A percentile compares a stretch with the other conserved stretches of the same genome.
Evolutionary conservation across 1,140 invertebrate species (phyloP).

Genomic region (Asobara japonica): DNA sequence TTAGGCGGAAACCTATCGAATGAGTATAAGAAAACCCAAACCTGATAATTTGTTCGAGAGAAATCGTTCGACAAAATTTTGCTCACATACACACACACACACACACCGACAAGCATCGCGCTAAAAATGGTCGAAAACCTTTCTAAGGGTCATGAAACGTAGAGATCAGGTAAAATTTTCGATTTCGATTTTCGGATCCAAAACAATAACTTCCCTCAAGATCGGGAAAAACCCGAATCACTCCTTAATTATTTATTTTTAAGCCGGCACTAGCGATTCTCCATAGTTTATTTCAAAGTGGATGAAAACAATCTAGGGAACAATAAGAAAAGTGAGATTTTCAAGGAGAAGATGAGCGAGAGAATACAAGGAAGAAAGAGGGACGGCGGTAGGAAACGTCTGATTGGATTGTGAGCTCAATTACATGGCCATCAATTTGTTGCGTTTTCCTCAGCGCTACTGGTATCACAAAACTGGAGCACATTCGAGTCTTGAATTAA

Average conservation of each 20-base stretch:
- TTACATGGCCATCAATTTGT: constrained; percentile 17
- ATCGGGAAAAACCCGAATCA: neutral
- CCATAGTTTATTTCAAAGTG: neutral
- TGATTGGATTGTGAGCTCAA: constrained; percentile 31
- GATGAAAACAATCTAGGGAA: constrained; percentile 12
- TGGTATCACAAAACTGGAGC: constrained; percentile 19
- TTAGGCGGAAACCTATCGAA: no score
- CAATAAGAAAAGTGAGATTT: neutral
- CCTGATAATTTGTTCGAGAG: no score
- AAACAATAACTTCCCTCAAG: no score
- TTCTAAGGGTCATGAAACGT: no score
- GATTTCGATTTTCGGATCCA: no score
- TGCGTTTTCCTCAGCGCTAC: constrained; percentile 18
- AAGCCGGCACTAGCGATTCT: neutral
- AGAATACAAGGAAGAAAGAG: neutral
- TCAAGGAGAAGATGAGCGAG: neutral
- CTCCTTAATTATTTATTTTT: neutral
- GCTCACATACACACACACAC: no score
- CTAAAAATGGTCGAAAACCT: no score
- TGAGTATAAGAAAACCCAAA: no score
- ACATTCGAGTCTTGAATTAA: constrained; percentile 4
- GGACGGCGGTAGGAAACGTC: constrained; percentile 10
- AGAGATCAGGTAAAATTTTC: no score
- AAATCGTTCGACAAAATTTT: no score
- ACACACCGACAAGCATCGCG: no score